Conservation (phyloP, 2,113 vertebrate genomes). For the Anthoscopus minutus region DNA sequence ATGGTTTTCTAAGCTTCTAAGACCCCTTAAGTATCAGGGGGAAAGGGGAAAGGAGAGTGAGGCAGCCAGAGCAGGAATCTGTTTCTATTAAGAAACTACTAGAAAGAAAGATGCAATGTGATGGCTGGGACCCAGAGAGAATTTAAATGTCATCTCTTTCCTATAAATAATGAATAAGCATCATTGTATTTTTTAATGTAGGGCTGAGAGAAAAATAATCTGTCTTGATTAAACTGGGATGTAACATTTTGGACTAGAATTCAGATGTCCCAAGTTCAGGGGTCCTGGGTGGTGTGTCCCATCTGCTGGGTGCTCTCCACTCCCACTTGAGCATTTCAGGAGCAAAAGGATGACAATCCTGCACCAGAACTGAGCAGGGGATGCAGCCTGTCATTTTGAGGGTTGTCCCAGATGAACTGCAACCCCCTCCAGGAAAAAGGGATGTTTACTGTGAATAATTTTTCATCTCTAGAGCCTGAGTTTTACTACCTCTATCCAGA, state of each 20-base stretch:
- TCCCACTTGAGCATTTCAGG: rapidly evolving
- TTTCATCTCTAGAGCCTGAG: background rate
- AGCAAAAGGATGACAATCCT: background rate
- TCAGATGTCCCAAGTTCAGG: background rate
- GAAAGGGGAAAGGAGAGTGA: slow-evolving; percentile 5
- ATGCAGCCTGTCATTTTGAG: background rate
- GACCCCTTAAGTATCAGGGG: background rate
- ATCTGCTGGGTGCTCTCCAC: background rate
- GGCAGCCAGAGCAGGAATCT: slow-evolving; percentile 23
- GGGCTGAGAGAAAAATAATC: background rate
- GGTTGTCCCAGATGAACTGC: background rate
- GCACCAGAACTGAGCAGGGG: background rate
- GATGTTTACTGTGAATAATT: background rate
- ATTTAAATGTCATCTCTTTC: slow-evolving; percentile 3
- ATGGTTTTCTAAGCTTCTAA: background rate
- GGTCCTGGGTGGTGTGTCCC: background rate
- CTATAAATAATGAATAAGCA: slow-evolving; percentile 1
- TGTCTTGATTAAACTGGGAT: background rate
- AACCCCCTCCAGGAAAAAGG: background rate
- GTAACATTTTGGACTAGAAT: background rate
- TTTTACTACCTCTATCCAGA: background rate
- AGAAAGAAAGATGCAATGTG: slow-evolving; percentile 13
- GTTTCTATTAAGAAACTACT: slow-evolving; percentile 7
- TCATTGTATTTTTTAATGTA: background rate
- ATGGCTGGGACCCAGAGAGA: slow-evolving; percentile 18